phyloP scores from a whole-genome alignment of 1,140 invertebrate genomes.

The Cephus cinctus region DNA sequence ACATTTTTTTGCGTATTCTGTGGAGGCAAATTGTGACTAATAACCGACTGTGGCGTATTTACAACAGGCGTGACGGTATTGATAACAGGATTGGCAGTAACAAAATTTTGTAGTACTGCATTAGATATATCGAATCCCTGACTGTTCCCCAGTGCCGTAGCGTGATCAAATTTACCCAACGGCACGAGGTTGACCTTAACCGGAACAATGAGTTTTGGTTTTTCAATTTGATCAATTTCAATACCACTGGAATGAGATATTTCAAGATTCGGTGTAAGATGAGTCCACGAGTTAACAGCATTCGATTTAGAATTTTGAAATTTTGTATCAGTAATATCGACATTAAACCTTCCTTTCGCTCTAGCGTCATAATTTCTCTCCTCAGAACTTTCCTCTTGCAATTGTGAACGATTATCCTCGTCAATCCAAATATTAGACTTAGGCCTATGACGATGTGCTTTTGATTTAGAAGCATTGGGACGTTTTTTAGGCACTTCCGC shows the following conservation, averaged over 20 bases:
- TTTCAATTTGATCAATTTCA: conserved; percentile 43
- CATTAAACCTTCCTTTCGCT: not conserved
- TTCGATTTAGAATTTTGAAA: conserved; percentile 18
- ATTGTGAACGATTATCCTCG: conserved; percentile 27
- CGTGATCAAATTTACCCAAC: conserved; percentile 45
- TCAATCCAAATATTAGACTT: conserved; percentile 33
- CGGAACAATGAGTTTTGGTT: conserved; percentile 43
- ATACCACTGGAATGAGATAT: conserved; percentile 36
- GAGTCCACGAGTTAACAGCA: conserved; percentile 38
- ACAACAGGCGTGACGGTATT: conserved; percentile 37
- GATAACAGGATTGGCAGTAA: conserved; percentile 24
- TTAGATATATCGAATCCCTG: conserved; percentile 51
- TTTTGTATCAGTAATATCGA: conserved; percentile 12
- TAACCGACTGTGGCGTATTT: conserved; percentile 23
- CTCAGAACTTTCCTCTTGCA: conserved; percentile 28
- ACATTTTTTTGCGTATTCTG: not conserved
- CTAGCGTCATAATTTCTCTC: conserved; percentile 15
- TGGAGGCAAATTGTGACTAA: not conserved
- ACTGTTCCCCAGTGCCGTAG: conserved; percentile 45
- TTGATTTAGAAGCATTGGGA: conserved; percentile 24
- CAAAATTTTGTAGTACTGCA: conserved; percentile 39
- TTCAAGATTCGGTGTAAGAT: conserved; percentile 38
- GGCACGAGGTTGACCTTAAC: conserved; percentile 46
- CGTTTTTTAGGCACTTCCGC: conserved; percentile 25
- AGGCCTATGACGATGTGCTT: conserved; percentile 27